Base-by-base conservation (phyloP, 2,888 invertebrate genomes). In the Epinotia nisella region DNA sequence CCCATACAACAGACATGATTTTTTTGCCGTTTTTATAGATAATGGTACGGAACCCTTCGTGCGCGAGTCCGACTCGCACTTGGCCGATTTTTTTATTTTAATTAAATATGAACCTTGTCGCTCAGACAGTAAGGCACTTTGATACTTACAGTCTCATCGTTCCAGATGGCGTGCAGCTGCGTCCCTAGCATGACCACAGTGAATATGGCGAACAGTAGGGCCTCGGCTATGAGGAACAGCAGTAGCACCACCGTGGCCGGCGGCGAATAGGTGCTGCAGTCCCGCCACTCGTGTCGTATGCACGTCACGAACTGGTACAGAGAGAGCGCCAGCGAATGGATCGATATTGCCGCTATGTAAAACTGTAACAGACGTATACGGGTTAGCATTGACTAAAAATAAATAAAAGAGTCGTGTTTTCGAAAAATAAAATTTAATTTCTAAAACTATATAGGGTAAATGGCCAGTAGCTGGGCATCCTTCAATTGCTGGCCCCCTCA, bases 151-250 rank as follows among this genome's bases (percentile, higher is more conserved):
- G 99, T 99, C 94, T 99, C 98, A 90, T 99, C 99, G 84, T 98
- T 98, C 96, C 99, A 98, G 85, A 99, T 99, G 35, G 99, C 99
- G 85, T 98, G 98, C 56, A 99, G 92, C 90, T 99, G 99, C 0
- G 99, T 98, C 62, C 97, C 98, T 81, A 99, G 96, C 99, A 99
- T 99, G 56, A 99, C 98, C 35, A 97, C 96, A 0, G 99, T 99
- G 91, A 99, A 99, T 79, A 99, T 98, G 24, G 99, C 98, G 93
- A 99, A 99, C 62, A 99, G 95, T 53, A 99, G 94, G 0, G 98
- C 98, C 91, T 99, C 99, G 79, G 99, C 98, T 69, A 98, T 96
- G 49, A 99, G 95, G 86, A 99, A 98, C 71, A 99, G 94, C 65
- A 99, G 92, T 55, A 99, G 94, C 10, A 99, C 96, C 19, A 99